Evolutionary conservation across 2,113 vertebrate species (phyloP).

Genomic region (Dipodomys ordii): DNA sequence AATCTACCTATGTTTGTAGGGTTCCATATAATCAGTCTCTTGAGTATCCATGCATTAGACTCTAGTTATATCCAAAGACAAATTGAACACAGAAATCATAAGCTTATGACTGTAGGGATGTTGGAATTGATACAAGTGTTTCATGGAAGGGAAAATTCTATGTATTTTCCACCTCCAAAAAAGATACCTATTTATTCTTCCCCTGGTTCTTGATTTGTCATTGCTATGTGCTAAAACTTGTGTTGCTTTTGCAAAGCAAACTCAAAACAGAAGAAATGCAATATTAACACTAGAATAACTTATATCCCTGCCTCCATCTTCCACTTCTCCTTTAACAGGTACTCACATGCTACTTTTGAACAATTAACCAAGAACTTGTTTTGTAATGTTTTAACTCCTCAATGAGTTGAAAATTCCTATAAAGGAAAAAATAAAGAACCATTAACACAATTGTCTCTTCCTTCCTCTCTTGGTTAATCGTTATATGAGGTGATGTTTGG

Average conservation of each 20-base stretch:
- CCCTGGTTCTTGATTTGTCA: background rate
- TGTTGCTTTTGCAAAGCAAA: background rate
- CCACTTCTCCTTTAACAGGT: background rate
- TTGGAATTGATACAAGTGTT: background rate
- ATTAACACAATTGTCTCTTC: background rate
- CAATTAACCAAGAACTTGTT: background rate
- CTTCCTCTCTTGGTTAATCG: background rate
- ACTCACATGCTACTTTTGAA: background rate
- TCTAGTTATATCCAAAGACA: background rate
- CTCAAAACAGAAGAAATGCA: background rate
- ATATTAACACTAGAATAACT: background rate
- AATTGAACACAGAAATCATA: background rate
- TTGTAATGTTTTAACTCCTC: constrained; percentile 33
- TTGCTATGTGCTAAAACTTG: constrained; percentile 7
- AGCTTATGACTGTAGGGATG: background rate
- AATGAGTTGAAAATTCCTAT: background rate
- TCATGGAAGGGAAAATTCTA: background rate
- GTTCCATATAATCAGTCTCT: background rate
- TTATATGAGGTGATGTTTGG: background rate
- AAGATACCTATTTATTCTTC: background rate
- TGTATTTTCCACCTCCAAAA: background rate
- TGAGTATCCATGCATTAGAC: background rate
- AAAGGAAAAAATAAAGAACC: background rate
- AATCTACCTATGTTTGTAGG: background rate
- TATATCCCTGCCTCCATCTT: background rate